phyloP scores from a whole-genome alignment of 2,888 invertebrate genomes.

The Rhagophthalmus giganteus region DNA sequence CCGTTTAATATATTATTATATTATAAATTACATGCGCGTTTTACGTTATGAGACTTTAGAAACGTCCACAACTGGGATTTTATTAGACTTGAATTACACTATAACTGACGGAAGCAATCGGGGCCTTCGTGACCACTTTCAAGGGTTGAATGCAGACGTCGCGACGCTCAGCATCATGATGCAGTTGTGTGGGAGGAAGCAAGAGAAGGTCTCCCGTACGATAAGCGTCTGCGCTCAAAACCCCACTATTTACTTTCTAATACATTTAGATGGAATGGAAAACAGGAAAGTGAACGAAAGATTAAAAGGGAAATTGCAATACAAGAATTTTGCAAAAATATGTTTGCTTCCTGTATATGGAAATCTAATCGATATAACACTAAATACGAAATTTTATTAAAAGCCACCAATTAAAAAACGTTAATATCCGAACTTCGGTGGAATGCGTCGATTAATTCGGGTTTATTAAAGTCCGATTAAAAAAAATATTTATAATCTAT shows the following conservation, averaged over 20 bases:
- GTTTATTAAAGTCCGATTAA: too few relatives aligned
- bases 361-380: too few relatives aligned
- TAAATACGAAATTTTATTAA: too few relatives aligned
- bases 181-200: constrained; percentile 40
- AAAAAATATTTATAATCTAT: too few relatives aligned
- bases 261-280: constrained; percentile 14
- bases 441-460: too few relatives aligned
- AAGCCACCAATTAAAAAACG: too few relatives aligned
- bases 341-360: too few relatives aligned
- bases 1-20: too few relatives aligned
- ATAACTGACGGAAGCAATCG: constrained; percentile 15
- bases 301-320: constrained; percentile 25
- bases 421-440: too few relatives aligned
- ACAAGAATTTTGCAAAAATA: constrained; percentile 12
- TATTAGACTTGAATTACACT: constrained; percentile 2
- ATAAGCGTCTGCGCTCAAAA: constrained; percentile 39
- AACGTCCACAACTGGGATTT: too few relatives aligned
- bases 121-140: constrained; percentile 33
- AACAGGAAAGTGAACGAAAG: constrained; percentile 28
- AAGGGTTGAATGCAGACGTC: constrained; percentile 38
- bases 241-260: constrained; percentile 21
- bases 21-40: too few relatives aligned
- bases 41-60: too few relatives aligned
- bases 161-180: constrained; percentile 42
- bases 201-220: constrained; percentile 35